Conservation (phyloP, 37 sponge, comb jelly and placozoan species). For the Beroe forskalii region DNA sequence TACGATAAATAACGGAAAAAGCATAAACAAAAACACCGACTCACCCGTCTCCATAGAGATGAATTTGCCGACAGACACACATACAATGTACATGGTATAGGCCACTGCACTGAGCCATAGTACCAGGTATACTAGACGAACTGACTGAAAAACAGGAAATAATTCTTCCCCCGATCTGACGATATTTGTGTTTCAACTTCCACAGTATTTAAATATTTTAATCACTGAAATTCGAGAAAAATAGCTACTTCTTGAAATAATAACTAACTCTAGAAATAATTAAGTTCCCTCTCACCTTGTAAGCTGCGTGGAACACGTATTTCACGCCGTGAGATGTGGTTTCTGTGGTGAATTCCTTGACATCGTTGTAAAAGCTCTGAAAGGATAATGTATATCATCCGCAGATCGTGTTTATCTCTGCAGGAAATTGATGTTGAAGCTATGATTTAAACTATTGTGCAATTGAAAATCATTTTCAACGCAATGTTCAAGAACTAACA, state of each 20-base stretch:
- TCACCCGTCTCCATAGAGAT: constrained; percentile 36
- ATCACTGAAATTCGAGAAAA: background rate
- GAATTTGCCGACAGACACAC: background rate
- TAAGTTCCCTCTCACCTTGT: constrained; percentile 34
- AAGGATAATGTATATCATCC: no score
- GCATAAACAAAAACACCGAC: no score
- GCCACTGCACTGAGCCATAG: constrained; percentile 18
- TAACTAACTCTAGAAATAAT: no score
- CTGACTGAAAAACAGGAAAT: background rate
- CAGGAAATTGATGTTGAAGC: no score
- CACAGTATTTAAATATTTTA: background rate
- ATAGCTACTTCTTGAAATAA: no score
- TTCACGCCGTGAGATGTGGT: constrained; percentile 20
- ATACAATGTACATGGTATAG: constrained; percentile 17
- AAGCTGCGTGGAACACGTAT: constrained; percentile 35
- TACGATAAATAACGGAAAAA: no score
- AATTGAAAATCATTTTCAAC: no score
- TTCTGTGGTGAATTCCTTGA: constrained; percentile 37
- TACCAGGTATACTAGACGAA: background rate
- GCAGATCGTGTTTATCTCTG: no score
- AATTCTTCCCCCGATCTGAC: no score
- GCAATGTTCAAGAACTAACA: no score
- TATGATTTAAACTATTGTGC: no score
- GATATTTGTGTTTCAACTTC: background rate
- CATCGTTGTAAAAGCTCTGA: constrained; percentile 3